Evolutionary conservation across 2,113 vertebrate species (phyloP).

Genomic region (Neofelis nebulosa): DNA sequence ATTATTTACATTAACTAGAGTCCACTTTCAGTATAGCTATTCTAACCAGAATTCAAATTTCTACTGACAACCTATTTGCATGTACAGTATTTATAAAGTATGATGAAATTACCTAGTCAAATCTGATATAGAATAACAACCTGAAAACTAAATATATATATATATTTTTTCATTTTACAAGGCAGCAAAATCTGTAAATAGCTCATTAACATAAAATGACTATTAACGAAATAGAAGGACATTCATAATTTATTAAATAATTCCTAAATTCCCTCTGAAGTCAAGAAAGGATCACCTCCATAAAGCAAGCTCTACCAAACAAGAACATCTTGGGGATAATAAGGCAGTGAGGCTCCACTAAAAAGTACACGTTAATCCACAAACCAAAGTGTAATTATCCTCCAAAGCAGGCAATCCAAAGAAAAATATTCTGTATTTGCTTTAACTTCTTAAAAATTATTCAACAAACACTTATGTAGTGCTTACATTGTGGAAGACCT

Average conservation of each 20-base stretch:
- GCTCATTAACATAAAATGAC: conserved; percentile 32
- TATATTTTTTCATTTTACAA: conserved; percentile 32
- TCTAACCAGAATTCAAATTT: conserved; percentile 24
- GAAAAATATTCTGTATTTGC: neutral
- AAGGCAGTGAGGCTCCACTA: neutral
- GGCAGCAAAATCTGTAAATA: conserved; percentile 23
- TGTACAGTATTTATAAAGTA: conserved; percentile 14
- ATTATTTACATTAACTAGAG: neutral
- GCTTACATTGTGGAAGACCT: neutral
- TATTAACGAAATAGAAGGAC: conserved; percentile 24
- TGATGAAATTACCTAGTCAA: neutral
- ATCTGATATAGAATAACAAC: neutral
- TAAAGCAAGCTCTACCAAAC: conserved; percentile 20
- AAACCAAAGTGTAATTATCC: neutral
- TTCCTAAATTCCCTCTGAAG: conserved; percentile 15
- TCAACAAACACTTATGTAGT: neutral
- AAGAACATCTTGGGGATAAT: neutral
- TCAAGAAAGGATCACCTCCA: conserved; percentile 25
- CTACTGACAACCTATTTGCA: neutral
- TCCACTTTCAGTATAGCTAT: neutral
- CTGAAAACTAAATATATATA: neutral
- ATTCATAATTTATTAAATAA: conserved; percentile 26
- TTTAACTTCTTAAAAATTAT: conserved; percentile 16
- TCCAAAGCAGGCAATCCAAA: conserved; percentile 15
- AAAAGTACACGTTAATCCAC: neutral